These are phyloP conservation scores for Dolomedes plantarius DNA, from an alignment of 2,888 invertebrate species.

Conservation along the genomic window DNA sequence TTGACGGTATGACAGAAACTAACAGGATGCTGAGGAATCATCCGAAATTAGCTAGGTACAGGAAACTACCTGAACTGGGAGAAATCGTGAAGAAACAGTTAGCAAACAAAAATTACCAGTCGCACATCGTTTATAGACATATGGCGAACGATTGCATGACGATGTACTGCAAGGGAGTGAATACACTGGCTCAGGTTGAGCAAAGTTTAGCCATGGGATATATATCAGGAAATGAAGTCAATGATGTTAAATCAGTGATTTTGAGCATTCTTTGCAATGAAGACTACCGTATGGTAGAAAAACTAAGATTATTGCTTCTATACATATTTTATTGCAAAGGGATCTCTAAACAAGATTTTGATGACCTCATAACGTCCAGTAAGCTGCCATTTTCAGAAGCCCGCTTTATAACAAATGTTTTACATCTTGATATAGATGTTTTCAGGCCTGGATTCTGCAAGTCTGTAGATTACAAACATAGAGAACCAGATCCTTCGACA, in stretches of 20 bases:
- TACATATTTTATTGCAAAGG: slow-evolving; percentile 53
- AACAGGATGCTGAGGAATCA: background rate
- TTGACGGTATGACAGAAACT: slow-evolving; percentile 41
- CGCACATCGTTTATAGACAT: slow-evolving; percentile 30
- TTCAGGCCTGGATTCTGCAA: slow-evolving; percentile 24
- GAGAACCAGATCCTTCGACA: slow-evolving; percentile 96
- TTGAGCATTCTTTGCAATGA: slow-evolving; percentile 11
- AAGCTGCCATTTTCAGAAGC: slow-evolving; percentile 14
- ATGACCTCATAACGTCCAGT: slow-evolving; percentile 27
- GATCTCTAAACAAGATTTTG: slow-evolving; percentile 34
- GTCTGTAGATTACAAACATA: slow-evolving; percentile 84
- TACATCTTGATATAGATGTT: slow-evolving; percentile 56
- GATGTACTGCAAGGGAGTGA: slow-evolving; percentile 34
- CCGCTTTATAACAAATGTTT: slow-evolving; percentile 24
- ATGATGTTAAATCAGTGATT: background rate
- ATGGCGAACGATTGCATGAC: slow-evolving; percentile 51
- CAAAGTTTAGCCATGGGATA: slow-evolving; percentile 19
- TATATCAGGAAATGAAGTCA: background rate
- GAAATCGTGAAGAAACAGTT: slow-evolving; percentile 38
- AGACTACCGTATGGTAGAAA: background rate
- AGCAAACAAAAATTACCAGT: slow-evolving; percentile 18
- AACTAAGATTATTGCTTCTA: slow-evolving; percentile 38
- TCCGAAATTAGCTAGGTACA: background rate
- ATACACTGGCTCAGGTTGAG: slow-evolving; percentile 25
- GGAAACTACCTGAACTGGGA: slow-evolving; percentile 27